Evolutionary conservation across 2,797 vertebrate species (phyloP).

Genomic region (Ptychobarbus kaznakovi): DNA sequence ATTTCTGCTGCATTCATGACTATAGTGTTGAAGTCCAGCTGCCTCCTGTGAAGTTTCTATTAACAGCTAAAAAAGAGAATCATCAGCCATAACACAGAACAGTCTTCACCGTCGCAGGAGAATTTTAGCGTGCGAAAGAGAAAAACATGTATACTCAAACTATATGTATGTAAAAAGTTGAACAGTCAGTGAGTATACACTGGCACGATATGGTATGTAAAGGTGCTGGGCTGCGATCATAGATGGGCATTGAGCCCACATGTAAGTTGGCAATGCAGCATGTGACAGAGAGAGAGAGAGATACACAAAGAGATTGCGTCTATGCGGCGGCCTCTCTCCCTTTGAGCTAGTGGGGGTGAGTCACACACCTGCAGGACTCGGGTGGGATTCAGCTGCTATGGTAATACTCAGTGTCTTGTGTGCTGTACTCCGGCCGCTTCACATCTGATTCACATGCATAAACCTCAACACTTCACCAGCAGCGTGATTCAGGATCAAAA

Average conservation of each 20-base stretch:
- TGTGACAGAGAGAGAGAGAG: conserved; percentile 51
- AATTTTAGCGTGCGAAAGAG: background rate
- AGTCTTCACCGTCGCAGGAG: conserved; percentile 2
- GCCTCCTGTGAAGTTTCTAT: conserved; percentile 35
- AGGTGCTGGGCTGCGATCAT: conserved; percentile 1
- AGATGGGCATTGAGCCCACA: conserved; percentile 20
- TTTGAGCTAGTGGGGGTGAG: conserved; percentile 62
- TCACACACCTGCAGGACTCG: conserved; percentile 66
- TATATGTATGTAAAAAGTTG: conserved; percentile 13
- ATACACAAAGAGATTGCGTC: conserved; percentile 46
- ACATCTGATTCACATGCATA: conserved; percentile 59
- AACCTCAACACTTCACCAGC: conserved; percentile 35
- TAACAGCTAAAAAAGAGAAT: conserved; percentile 31
- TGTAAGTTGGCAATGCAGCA: conserved; percentile 55
- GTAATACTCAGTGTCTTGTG: conserved; percentile 60
- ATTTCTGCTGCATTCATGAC: conserved; percentile 38
- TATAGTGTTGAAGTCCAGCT: background rate
- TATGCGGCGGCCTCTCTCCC: conserved; percentile 57
- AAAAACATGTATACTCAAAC: conserved; percentile 10
- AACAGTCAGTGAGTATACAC: conserved; percentile 7
- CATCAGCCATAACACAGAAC: conserved; percentile 1
- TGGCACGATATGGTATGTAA: background rate
- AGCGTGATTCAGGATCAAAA: conserved; percentile 33
- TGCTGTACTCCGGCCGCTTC: conserved; percentile 56
- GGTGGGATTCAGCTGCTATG: conserved; percentile 66